phyloP scores from a whole-genome alignment of 2,113 vertebrate genomes.

The Seriola quinqueradiata region DNA sequence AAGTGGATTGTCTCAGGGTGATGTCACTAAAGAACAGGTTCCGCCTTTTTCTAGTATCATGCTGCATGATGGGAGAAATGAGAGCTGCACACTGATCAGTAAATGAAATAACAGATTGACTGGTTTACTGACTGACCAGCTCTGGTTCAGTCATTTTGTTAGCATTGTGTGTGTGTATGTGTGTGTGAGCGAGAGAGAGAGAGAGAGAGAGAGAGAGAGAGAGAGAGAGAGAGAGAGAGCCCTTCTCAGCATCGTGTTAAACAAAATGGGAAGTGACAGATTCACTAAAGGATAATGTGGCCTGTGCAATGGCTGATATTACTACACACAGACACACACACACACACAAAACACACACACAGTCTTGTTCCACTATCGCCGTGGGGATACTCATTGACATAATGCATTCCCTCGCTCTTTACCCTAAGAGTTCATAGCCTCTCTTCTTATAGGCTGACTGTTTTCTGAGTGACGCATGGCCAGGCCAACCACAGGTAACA shows the following conservation, averaged over 20 bases:
- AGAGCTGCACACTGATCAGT: not conserved
- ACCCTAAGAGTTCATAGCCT: too few relatives aligned
- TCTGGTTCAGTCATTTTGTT: not conserved
- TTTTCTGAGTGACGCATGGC: too few relatives aligned
- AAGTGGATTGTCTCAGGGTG: too few relatives aligned
- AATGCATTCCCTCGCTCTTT: too few relatives aligned
- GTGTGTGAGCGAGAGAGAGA: not conserved
- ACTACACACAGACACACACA: slow-evolving; percentile 73
- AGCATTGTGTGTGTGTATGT: not conserved
- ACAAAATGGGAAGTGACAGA: slow-evolving; percentile 92
- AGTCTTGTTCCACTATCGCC: too few relatives aligned
- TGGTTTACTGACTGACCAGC: not conserved
- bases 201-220: not conserved
- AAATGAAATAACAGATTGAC: not conserved
- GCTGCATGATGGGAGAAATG: not conserved
- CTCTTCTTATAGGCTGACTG: too few relatives aligned
- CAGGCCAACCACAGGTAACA: too few relatives aligned
- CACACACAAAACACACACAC: too few relatives aligned
- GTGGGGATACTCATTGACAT: too few relatives aligned
- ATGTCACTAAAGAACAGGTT: too few relatives aligned
- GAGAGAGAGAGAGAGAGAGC: slow-evolving; percentile 8
- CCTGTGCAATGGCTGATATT: slow-evolving; percentile 85
- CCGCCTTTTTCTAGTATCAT: too few relatives aligned
- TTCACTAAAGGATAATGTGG: slow-evolving; percentile 88
- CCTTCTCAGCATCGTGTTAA: slow-evolving; percentile 86